Evolutionary conservation across 2,797 vertebrate genomes (phyloP).

Genomic region (Philypnodon macrostomus): DNA sequence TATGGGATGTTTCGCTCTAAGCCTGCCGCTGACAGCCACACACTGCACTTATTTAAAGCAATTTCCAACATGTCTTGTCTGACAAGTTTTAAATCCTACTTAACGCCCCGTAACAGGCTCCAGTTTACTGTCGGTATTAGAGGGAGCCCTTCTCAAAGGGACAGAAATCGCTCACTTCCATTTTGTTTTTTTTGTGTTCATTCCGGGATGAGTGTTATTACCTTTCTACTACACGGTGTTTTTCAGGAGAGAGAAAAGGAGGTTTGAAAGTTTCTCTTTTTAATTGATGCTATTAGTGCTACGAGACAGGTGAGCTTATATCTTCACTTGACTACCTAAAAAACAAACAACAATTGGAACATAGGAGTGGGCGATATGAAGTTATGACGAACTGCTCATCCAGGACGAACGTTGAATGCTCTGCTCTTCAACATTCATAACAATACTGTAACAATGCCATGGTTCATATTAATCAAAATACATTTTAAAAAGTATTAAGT

Average conservation of each 20-base stretch:
- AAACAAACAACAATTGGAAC: too few relatives aligned
- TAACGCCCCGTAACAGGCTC: conserved; percentile 85
- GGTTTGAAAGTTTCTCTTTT: conserved; percentile 73
- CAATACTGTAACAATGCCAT: too few relatives aligned
- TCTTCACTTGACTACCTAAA: conserved; percentile 37
- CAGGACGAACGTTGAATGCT: too few relatives aligned
- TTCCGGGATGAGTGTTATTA: conserved; percentile 82
- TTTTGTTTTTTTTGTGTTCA: conserved; percentile 85
- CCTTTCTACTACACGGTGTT: conserved; percentile 72
- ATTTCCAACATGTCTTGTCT: conserved; percentile 90
- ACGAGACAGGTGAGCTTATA: conserved; percentile 54
- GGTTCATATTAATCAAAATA: too few relatives aligned
- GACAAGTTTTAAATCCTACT: conserved; percentile 89
- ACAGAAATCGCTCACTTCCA: conserved; percentile 83
- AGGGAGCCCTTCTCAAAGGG: conserved; percentile 79
- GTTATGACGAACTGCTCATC: too few relatives aligned
- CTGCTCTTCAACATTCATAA: too few relatives aligned
- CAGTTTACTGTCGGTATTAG: conserved; percentile 87
- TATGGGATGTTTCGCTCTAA: conserved; percentile 85
- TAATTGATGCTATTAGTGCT: conserved; percentile 76
- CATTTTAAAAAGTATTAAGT: too few relatives aligned
- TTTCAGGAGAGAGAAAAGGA: conserved; percentile 73
- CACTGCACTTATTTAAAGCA: conserved; percentile 88
- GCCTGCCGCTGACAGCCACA: conserved; percentile 85
- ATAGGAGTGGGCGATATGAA: too few relatives aligned